Base-by-base conservation (phyloP, 2,113 vertebrate species). In the Oryzias melastigma region DNA sequence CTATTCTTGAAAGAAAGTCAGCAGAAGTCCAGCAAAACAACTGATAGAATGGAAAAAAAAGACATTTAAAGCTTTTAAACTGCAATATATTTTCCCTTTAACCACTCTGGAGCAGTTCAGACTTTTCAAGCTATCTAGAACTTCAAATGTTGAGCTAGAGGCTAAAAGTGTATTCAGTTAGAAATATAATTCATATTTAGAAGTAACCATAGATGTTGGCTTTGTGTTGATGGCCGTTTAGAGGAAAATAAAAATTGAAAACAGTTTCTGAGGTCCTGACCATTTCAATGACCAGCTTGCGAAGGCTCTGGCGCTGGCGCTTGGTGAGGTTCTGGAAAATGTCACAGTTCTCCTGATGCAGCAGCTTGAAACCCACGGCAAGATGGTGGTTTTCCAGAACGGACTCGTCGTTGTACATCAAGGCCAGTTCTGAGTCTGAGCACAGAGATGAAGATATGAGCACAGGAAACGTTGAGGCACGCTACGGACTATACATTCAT, bases 341-440 rank as follows among this genome's bases (percentile, higher is more conserved):
- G 85, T 95, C 92, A 0, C 95, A 96, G 87, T 95, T 93, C 47
- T 95, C 93, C 81, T 93, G 92, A 82, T 96, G 95, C 13, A 96
- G 89, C 0, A 96, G 91, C 73, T 94, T 96, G 89, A 96, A 96
- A 71, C 95, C 95, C 73, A 96, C 93, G 0, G 95, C 95, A 50
- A 96, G 81, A 69, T 96, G 95, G 52, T 96, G 95, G 69, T 96
- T 96, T 92, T 96, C 95, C 82, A 96, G 77, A n/a, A 95, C 94
- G 0, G 95, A 96, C 73, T 92, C 84, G 0, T 96, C 95, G 0
- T 95, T 96, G 61, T 96, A 96, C 94, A 95, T 95, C 71, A 95
- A 87, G 0, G 95, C 95, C 84, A 96, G 86, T 73, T 96, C 95
- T 0, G 94, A 96, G 85, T 96, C 94, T 96, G 63, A 49, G 54